These are phyloP conservation scores for Formica selysi DNA, from an alignment of 1,140 invertebrate genomes.

Conservation along the genomic window DNA sequence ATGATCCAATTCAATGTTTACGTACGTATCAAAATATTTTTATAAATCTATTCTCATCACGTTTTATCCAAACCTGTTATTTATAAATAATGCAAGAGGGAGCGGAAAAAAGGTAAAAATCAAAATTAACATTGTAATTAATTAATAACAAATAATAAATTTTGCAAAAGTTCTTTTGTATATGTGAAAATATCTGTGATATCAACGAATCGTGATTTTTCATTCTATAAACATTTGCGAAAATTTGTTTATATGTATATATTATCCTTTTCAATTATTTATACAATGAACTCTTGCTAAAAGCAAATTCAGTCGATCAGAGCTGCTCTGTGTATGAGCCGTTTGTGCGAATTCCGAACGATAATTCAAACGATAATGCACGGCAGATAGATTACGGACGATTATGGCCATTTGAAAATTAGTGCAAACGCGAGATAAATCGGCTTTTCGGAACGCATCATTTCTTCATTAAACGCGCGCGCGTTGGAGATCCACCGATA, in stretches of 20 bases:
- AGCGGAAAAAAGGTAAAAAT: neutral
- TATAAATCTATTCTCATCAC: too few species aligned
- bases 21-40: neutral
- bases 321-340: neutral
- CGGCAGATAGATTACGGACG: constrained; percentile 21
- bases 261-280: neutral
- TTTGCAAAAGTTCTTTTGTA: neutral
- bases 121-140: neutral
- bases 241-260: neutral
- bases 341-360: constrained; percentile 30
- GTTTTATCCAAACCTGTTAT: neutral
- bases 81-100: neutral
- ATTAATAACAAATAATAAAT: neutral
- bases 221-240: neutral
- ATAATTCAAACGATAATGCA: constrained; percentile 50
- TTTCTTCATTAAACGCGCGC: constrained; percentile 36
- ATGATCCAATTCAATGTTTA: neutral
- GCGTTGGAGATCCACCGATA: constrained; percentile 40
- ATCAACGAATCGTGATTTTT: neutral
- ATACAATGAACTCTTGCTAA: neutral
- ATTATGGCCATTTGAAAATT: constrained; percentile 47
- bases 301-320: neutral
- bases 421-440: constrained; percentile 39
- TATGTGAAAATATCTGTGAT: neutral
- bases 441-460: constrained; percentile 36